A percentile compares a stretch with the other conserved stretches of the same genome.
Conservation (phyloP, 2,113 vertebrate species). For the Marmota flaviventris region DNA sequence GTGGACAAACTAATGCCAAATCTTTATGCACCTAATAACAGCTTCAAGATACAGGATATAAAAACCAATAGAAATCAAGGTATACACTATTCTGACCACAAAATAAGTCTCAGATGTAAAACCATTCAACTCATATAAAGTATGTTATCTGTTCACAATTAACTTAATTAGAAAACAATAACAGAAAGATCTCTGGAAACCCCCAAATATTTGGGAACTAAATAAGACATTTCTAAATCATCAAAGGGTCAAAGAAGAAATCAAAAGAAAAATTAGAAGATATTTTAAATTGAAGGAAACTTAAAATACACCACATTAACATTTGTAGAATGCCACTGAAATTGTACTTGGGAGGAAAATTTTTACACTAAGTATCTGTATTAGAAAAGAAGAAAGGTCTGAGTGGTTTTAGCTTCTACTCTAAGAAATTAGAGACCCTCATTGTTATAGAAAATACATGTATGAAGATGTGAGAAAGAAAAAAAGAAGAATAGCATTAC, state of each 20-base stretch:
- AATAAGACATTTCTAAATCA: constrained; percentile 7
- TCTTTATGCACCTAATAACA: not conserved
- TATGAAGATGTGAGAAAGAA: too few relatives aligned
- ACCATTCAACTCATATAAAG: constrained; percentile 16
- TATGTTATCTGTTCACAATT: not conserved
- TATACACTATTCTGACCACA: constrained; percentile 9
- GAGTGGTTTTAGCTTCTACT: not conserved
- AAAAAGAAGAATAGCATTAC: too few relatives aligned
- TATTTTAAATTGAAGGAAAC: constrained; percentile 23
- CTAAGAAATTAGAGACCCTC: not conserved
- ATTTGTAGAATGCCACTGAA: not conserved
- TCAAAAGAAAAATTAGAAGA: not conserved
- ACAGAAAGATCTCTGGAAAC: constrained; percentile 7
- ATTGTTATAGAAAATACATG: too few relatives aligned
- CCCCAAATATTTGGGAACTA: constrained; percentile 20
- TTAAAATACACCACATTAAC: not conserved
- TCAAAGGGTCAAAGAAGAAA: not conserved
- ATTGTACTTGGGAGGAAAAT: not conserved
- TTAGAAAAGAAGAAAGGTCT: constrained; percentile 7
- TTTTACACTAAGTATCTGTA: not conserved
- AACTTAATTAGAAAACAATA: constrained; percentile 44
- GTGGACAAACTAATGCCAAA: not conserved
- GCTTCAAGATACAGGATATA: not conserved
- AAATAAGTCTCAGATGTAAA: constrained; percentile 54
- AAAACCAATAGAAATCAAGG: constrained; percentile 35